These are phyloP conservation scores for Perca flavescens DNA, from an alignment of 2,113 vertebrate species.

Conservation along the genomic window DNA sequence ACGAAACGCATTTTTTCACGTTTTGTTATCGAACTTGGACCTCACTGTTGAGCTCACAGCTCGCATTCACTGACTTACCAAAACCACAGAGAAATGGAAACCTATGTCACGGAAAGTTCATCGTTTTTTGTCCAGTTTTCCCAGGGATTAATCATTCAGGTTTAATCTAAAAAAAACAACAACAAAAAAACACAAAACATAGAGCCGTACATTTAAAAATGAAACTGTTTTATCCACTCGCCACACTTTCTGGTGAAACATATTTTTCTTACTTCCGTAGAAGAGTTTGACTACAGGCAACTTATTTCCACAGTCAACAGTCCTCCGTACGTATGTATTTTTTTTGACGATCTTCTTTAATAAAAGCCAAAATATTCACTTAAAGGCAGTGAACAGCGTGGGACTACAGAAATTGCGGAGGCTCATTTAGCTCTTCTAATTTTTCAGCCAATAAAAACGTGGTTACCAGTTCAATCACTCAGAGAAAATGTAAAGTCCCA, in stretches of 20 bases:
- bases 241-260: background rate
- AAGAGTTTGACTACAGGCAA: too few relatives aligned
- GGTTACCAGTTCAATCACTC: too few relatives aligned
- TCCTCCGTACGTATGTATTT: background rate
- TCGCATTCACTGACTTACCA: background rate
- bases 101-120: background rate
- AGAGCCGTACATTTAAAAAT: background rate
- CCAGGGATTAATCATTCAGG: background rate
- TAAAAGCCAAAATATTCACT: slow-evolving; percentile 1
- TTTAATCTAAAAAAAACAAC: background rate
- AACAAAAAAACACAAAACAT: too few relatives aligned
- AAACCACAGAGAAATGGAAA: background rate
- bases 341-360: too few relatives aligned
- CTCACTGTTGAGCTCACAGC: background rate
- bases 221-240: background rate
- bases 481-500: background rate
- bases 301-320: too few relatives aligned
- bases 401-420: background rate
- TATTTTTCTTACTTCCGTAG: too few relatives aligned
- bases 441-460: too few relatives aligned
- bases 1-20: background rate
- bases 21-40: background rate
- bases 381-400: background rate
- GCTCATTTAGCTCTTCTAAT: background rate
- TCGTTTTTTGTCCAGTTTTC: background rate